phyloP scores from a whole-genome alignment of 2,797 vertebrate species.

The Bradypodion pumilum region DNA sequence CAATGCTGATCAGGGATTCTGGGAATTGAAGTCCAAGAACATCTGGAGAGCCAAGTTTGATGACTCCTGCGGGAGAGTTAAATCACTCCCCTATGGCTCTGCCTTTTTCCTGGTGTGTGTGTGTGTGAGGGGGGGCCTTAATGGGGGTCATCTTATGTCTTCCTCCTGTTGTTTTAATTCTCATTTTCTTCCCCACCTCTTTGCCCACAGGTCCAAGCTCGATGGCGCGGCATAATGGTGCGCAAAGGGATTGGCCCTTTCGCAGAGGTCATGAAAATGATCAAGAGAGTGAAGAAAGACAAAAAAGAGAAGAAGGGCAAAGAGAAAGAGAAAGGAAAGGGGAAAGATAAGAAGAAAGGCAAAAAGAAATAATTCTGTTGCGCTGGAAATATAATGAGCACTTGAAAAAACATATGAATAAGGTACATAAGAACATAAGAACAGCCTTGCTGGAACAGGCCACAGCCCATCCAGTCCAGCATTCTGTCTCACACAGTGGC shows the following conservation, averaged over 20 bases:
- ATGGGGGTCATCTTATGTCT: too few species aligned
- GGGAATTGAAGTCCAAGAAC: too few species aligned
- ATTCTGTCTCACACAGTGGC: too few species aligned
- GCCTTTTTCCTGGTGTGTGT: too few species aligned
- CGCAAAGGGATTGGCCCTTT: constrained; percentile 53
- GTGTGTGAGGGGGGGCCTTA: too few species aligned
- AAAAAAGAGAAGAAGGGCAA: constrained; percentile 63
- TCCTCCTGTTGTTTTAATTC: too few species aligned
- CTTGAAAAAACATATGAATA: not conserved
- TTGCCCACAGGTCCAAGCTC: constrained; percentile 63
- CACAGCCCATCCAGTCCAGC: too few species aligned
- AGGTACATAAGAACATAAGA: too few species aligned
- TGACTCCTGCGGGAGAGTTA: not conserved
- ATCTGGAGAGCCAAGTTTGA: too few species aligned
- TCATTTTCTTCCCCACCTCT: too few species aligned
- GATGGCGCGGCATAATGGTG: constrained; percentile 65
- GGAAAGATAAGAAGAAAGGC: constrained; percentile 43
- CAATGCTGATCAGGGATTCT: too few species aligned
- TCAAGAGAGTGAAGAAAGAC: constrained; percentile 59
- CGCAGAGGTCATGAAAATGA: constrained; percentile 36
- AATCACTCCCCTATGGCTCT: not conserved
- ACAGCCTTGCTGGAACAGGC: too few species aligned
- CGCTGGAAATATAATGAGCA: not conserved
- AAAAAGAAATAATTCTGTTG: constrained; percentile 57
- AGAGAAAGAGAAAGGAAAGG: constrained; percentile 44